Evolutionary conservation across 2,113 vertebrate genomes (phyloP).

Genomic region (Nyctibius bracteatus): DNA sequence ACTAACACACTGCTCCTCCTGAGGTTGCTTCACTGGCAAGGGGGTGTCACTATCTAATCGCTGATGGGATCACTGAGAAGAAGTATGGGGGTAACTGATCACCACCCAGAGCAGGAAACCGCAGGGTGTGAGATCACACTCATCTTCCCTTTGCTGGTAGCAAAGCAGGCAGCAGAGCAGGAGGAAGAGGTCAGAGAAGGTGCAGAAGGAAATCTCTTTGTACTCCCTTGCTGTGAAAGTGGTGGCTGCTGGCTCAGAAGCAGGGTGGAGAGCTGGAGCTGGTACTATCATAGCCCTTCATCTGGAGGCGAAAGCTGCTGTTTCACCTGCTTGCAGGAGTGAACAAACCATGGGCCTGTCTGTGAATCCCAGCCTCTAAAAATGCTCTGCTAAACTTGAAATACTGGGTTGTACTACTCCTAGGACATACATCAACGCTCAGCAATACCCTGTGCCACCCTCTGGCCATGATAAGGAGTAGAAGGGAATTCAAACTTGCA

Average conservation of each 20-base stretch:
- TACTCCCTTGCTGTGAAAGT: background rate
- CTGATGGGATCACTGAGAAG: background rate
- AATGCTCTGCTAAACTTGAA: background rate
- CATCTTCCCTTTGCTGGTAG: background rate
- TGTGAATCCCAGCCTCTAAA: background rate
- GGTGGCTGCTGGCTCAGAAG: background rate
- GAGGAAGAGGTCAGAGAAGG: background rate
- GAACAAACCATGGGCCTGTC: background rate
- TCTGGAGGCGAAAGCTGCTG: background rate
- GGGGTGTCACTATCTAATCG: background rate
- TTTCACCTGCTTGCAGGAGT: background rate
- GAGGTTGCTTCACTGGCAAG: background rate
- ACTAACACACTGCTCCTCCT: background rate
- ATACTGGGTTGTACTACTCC: background rate
- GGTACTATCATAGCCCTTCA: background rate
- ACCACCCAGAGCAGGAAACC: background rate
- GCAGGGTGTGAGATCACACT: background rate
- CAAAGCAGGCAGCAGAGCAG: background rate
- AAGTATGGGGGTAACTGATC: background rate
- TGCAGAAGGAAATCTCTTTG: background rate
- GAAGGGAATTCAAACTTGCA: background rate
- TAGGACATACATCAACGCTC: background rate
- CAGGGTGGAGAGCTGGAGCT: background rate
- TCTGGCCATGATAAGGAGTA: rapidly evolving
- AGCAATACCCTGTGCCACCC: background rate